These are phyloP conservation scores for Caenorhabditis parvicauda DNA, from an alignment of 2,888 invertebrate genomes.

Conservation along the genomic window DNA sequence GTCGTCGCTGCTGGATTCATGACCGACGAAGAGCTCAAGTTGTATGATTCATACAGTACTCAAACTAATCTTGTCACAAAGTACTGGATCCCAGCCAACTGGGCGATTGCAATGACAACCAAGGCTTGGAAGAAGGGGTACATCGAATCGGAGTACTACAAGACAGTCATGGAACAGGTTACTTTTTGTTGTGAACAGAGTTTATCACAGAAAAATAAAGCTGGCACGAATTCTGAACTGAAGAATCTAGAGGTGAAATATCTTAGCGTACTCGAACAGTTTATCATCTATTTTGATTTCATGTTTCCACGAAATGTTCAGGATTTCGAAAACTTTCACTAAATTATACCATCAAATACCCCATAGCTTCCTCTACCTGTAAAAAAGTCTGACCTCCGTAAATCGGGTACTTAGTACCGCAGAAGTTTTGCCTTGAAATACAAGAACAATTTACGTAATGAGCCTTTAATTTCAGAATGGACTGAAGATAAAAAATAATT, in stretches of 20 bases:
- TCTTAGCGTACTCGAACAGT: too few relatives aligned
- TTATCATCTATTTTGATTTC: too few relatives aligned
- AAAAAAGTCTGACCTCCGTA: too few relatives aligned
- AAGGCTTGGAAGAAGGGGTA: slow-evolving; percentile 44
- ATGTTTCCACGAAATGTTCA: too few relatives aligned
- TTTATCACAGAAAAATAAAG: neutral
- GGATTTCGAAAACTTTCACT: too few relatives aligned
- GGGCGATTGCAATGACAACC: slow-evolving; percentile 42
- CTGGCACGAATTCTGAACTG: neutral
- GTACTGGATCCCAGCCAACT: slow-evolving; percentile 48
- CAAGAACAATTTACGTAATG: too few relatives aligned
- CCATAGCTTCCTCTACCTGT: too few relatives aligned
- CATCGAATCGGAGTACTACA: slow-evolving; percentile 44
- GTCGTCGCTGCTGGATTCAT: slow-evolving; percentile 43
- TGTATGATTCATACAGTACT: slow-evolving; percentile 33
- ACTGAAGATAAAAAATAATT: too few relatives aligned
- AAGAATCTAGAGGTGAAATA: neutral
- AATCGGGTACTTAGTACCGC: too few relatives aligned
- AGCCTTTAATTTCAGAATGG: too few relatives aligned
- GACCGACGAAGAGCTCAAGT: slow-evolving; percentile 33
- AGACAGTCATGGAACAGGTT: slow-evolving; percentile 23
- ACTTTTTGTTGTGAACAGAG: neutral
- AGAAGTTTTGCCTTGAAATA: too few relatives aligned
- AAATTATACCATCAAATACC: too few relatives aligned
- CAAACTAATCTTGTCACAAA: slow-evolving; percentile 20